Evolutionary conservation across 2,113 vertebrate genomes (phyloP).

Genomic region (Actinemys pallida): DNA sequence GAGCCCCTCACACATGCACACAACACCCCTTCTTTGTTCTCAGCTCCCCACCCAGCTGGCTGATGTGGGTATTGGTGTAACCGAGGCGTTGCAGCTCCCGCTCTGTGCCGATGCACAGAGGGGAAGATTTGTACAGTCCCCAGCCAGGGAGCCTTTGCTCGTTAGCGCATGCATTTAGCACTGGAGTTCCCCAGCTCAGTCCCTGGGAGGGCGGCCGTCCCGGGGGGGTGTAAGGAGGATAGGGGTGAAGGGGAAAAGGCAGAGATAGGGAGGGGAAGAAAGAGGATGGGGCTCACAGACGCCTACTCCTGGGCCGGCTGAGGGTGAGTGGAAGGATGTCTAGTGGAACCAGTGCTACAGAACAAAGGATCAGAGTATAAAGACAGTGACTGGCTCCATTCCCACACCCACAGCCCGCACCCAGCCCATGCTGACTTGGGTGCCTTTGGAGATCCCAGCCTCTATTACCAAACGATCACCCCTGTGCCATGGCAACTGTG

Average conservation of each 20-base stretch:
- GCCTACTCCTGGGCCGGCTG: not conserved
- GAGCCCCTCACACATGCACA: rapidly evolving
- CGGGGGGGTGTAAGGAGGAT: not conserved
- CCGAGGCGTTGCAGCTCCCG: too few relatives aligned
- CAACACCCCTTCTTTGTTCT: rapidly evolving
- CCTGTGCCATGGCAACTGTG: too few relatives aligned
- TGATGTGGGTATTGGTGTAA: not conserved
- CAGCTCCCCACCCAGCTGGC: not conserved
- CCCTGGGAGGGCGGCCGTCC: not conserved
- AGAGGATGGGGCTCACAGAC: not conserved
- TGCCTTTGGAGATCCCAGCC: not conserved
- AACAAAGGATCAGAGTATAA: rapidly evolving
- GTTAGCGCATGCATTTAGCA: not conserved
- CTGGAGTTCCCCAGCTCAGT: not conserved
- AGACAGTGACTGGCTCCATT: not conserved
- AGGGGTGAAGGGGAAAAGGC: not conserved
- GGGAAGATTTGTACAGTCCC: not conserved
- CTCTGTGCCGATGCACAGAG: too few relatives aligned
- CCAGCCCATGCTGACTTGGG: rapidly evolving
- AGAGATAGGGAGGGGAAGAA: not conserved
- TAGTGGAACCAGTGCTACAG: not conserved
- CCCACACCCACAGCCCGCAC: not conserved
- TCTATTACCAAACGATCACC: not conserved
- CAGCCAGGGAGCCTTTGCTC: not conserved
- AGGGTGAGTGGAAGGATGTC: not conserved